Evolutionary conservation across 2,888 invertebrate species (phyloP).

Genomic region (Agrochola circellaris): DNA sequence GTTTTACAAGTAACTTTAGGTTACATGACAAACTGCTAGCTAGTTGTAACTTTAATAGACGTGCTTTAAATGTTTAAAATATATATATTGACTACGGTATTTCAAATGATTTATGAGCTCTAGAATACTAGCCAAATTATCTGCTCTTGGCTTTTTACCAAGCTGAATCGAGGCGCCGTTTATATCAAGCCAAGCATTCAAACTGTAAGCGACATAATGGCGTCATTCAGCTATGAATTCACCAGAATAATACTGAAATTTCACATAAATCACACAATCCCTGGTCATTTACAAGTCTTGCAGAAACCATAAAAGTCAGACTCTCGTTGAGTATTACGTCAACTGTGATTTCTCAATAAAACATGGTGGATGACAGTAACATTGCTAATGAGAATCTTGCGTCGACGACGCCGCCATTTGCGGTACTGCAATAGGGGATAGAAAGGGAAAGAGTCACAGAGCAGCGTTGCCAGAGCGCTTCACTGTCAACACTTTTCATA

Average conservation of each 20-base stretch:
- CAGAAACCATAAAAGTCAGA: conserved; percentile 47
- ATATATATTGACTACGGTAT: background rate
- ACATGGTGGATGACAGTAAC: conserved; percentile 50
- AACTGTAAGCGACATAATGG: conserved; percentile 4
- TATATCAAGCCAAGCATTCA: conserved; percentile 15
- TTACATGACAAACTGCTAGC: background rate
- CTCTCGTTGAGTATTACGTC: conserved; percentile 41
- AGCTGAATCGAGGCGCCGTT: conserved; percentile 24
- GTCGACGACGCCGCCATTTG: conserved; percentile 34
- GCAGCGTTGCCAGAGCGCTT: background rate
- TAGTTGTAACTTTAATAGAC: background rate
- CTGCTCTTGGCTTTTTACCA: conserved; percentile 44
- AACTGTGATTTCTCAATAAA: conserved; percentile 55
- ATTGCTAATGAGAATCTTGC: conserved; percentile 53
- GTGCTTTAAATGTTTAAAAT: background rate
- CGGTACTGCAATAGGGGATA: conserved; percentile 18
- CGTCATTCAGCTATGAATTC: background rate
- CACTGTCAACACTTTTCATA: background rate
- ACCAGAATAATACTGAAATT: conserved; percentile 7
- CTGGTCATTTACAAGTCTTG: conserved; percentile 39
- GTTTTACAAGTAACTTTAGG: background rate
- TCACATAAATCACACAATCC: conserved; percentile 16
- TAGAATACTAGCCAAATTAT: conserved; percentile 27
- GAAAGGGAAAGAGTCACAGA: conserved; percentile 21
- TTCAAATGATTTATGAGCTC: conserved; percentile 33